Evolutionary conservation across 2,888 invertebrate genomes (phyloP).

Genomic region (Bursaphelenchus okinawaensis): DNA sequence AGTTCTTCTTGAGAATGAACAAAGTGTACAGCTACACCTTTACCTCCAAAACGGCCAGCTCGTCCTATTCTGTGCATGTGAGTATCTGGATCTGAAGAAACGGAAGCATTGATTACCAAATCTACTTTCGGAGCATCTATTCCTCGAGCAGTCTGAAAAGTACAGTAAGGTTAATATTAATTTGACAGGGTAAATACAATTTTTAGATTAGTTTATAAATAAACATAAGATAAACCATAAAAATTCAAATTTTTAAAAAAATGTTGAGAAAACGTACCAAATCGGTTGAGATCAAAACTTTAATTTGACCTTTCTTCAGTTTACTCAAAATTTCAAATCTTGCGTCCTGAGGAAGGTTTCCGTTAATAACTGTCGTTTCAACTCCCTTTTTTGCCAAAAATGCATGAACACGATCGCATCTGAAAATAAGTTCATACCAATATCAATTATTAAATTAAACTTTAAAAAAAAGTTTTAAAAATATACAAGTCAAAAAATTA

Average conservation of each 20-base stretch:
- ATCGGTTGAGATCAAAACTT: slow-evolving; percentile 81
- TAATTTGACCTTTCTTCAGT: slow-evolving; percentile 74
- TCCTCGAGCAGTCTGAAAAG: slow-evolving; percentile 72
- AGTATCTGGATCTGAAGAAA: slow-evolving; percentile 73
- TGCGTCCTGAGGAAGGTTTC: slow-evolving; percentile 73
- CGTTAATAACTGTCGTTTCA: slow-evolving; percentile 73
- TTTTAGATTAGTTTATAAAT: not conserved
- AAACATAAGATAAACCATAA: not conserved
- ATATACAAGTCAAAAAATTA: too few relatives aligned
- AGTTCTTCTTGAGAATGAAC: slow-evolving; percentile 5
- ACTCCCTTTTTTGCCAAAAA: slow-evolving; percentile 71
- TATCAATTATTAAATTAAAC: too few relatives aligned
- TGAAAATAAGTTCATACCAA: slow-evolving; percentile 56
- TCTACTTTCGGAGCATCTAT: slow-evolving; percentile 89
- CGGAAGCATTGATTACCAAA: slow-evolving; percentile 84
- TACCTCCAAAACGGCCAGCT: slow-evolving; percentile 80
- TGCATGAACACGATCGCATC: slow-evolving; percentile 74
- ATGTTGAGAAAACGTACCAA: slow-evolving; percentile 56
- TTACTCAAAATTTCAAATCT: slow-evolving; percentile 72
- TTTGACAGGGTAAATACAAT: not conserved
- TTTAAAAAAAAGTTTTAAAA: slow-evolving; percentile 12
- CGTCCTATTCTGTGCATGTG: slow-evolving; percentile 91
- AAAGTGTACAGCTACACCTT: slow-evolving; percentile 10
- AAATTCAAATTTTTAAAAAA: not conserved
- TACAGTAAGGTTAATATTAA: not conserved